Conservation (phyloP, 64 coral and sea anemone genomes). For the Porites australiensis region DNA sequence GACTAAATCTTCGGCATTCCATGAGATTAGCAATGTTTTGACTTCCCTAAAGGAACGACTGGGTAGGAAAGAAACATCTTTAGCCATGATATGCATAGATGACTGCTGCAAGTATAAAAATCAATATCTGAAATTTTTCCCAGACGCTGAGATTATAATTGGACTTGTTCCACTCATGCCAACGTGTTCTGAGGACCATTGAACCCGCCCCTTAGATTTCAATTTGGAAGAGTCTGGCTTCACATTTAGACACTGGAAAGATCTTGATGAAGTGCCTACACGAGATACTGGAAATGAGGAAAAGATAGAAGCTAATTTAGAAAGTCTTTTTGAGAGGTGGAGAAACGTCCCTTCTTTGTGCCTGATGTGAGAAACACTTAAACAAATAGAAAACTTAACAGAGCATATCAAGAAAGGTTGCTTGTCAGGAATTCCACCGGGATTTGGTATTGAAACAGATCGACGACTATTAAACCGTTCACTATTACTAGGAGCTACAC, state of each 20-base stretch:
- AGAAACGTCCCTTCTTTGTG: conserved; percentile 2
- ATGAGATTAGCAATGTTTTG: conserved; percentile 71
- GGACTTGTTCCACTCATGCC: conserved; percentile 64
- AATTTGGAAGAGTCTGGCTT: conserved; percentile 63
- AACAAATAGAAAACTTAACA: conserved; percentile 26
- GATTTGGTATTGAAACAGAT: conserved; percentile 68
- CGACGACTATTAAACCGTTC: conserved; percentile 46
- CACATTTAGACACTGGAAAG: conserved; percentile 37
- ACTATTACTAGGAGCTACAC: conserved; percentile 34
- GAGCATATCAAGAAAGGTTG: conserved; percentile 59
- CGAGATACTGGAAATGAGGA: conserved; percentile 1
- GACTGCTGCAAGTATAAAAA: conserved; percentile 31
- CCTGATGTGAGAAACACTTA: background rate
- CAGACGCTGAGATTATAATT: conserved; percentile 3
- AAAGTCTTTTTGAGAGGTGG: conserved; percentile 53
- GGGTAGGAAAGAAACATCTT: background rate
- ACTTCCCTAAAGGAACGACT: conserved; percentile 47
- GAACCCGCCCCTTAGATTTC: background rate
- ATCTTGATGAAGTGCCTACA: conserved; percentile 13
- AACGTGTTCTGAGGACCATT: conserved; percentile 40
- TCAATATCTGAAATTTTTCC: conserved; percentile 8
- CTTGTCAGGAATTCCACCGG: conserved; percentile 47
- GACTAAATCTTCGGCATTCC: conserved; percentile 55
- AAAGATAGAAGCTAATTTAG: conserved; percentile 52
- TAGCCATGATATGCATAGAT: conserved; percentile 56